These are phyloP conservation scores for Microcebus tavaratra DNA, from an alignment of 2,113 vertebrate species.

Conservation along the genomic window DNA sequence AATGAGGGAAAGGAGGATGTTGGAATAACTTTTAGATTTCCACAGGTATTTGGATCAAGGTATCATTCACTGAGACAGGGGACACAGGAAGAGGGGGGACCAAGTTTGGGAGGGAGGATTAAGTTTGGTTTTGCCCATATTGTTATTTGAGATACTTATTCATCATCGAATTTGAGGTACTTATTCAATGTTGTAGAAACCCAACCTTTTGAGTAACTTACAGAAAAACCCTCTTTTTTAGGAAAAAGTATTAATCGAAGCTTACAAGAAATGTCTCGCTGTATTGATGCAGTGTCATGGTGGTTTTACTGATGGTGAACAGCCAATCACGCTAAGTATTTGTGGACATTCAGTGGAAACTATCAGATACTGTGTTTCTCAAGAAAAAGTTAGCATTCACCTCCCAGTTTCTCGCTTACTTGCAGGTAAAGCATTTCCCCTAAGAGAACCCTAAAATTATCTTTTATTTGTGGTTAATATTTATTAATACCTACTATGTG, in stretches of 20 bases:
- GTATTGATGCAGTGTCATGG: constrained; percentile 93
- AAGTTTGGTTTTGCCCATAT: constrained; percentile 27
- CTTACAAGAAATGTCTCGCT: constrained; percentile 94
- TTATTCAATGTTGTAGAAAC: constrained; percentile 39
- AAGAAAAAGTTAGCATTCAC: constrained; percentile 99
- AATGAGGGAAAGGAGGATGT: not conserved
- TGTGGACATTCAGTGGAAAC: constrained; percentile 96
- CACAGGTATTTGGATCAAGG: not conserved
- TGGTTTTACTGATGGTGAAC: constrained; percentile 94
- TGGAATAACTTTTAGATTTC: not conserved
- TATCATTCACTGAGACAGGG: not conserved
- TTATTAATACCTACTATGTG: not conserved
- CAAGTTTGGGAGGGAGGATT: not conserved
- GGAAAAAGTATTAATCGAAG: constrained; percentile 96
- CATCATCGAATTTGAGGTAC: not conserved
- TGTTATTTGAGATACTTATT: constrained; percentile 1
- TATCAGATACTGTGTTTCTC: constrained; percentile 97
- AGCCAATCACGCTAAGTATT: constrained; percentile 94
- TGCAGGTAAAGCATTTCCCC: constrained; percentile 89
- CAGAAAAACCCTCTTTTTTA: constrained; percentile 78
- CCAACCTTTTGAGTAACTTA: constrained; percentile 29
- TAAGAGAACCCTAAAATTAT: not conserved
- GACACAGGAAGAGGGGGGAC: not conserved
- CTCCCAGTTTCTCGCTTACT: constrained; percentile 96
- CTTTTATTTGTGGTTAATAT: not conserved